These are phyloP conservation scores for Dasyprocta punctata DNA, from an alignment of 2,113 vertebrate genomes.

Conservation along the genomic window DNA sequence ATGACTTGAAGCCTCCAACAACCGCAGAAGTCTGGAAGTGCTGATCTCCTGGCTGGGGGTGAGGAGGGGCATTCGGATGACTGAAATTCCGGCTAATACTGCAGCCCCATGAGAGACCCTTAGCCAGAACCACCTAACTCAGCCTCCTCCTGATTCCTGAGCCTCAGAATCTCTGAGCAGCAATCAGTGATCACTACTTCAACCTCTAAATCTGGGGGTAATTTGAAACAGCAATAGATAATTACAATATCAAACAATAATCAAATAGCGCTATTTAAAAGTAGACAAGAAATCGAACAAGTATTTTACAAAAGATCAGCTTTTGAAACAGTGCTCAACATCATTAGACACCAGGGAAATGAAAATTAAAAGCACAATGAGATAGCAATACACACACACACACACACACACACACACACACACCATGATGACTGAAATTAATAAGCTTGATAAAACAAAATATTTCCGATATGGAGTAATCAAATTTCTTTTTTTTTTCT, in stretches of 20 bases:
- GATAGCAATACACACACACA: background rate
- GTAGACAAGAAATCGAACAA: background rate
- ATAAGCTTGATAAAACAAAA: background rate
- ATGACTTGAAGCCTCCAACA: background rate
- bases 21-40: background rate
- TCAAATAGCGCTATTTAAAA: background rate
- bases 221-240: background rate
- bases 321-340: background rate
- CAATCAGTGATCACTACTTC: background rate
- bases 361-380: background rate
- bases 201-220: background rate
- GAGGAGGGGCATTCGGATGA: background rate
- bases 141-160: background rate
- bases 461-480: background rate
- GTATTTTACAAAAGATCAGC: background rate
- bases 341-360: background rate
- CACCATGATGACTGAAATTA: background rate
- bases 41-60: background rate
- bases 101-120: background rate
- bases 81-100: background rate
- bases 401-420: background rate
- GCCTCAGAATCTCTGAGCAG: background rate
- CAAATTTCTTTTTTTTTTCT: background rate
- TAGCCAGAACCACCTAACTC: background rate
- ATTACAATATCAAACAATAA: background rate